These are phyloP conservation scores for Calliphora vicina DNA, from an alignment of 1,140 invertebrate genomes.

Conservation along the genomic window DNA sequence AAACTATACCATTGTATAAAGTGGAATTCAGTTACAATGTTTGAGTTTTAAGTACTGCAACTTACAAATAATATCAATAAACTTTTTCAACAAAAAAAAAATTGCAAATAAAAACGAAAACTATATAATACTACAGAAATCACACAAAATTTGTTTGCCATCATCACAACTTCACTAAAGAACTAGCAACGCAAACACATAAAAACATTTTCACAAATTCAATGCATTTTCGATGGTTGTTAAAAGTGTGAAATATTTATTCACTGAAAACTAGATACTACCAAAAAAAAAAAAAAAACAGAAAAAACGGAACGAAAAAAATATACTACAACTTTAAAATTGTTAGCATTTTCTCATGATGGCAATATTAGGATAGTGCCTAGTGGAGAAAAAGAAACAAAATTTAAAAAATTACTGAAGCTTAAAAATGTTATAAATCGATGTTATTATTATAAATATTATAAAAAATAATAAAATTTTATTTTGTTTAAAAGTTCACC, in stretches of 20 bases:
- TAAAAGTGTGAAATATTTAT: conserved; percentile 1
- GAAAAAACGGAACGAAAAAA: too few species aligned
- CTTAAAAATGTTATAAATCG: too few species aligned
- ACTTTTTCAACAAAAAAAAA: background rate
- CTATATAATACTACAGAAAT: background rate
- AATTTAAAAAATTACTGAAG: too few species aligned
- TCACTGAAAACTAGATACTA: background rate
- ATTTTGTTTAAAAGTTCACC: too few species aligned
- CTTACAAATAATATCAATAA: background rate
- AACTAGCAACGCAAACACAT: background rate
- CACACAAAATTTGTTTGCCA: background rate
- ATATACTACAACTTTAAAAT: background rate
- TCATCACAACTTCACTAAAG: background rate
- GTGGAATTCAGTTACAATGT: background rate
- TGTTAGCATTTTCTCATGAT: background rate
- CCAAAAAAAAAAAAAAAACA: background rate
- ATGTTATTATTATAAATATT: too few species aligned
- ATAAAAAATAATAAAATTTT: too few species aligned
- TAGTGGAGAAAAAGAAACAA: too few species aligned
- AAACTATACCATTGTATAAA: background rate
- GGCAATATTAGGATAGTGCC: too few species aligned
- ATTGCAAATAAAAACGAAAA: background rate
- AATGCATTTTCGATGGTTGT: background rate
- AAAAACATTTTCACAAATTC: background rate
- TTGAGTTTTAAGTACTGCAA: background rate